Base-by-base conservation (phyloP, 2,888 invertebrate species). In the Rhagophthalmus giganteus region DNA sequence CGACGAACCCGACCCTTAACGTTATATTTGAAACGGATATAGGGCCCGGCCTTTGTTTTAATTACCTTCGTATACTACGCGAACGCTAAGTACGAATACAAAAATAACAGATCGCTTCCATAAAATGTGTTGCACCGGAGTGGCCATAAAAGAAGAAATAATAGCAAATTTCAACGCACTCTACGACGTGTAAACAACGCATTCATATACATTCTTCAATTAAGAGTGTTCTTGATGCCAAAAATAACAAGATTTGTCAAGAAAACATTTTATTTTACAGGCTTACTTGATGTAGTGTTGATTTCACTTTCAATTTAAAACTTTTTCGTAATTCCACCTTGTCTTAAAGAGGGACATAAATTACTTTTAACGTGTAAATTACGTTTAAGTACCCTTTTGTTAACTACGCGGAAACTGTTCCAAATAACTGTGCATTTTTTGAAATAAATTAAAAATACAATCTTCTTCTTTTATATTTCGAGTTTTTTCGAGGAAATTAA, bases 191-290 rank as follows among this genome's bases (percentile, higher is more conserved):
- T 58, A 58, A 55, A 58, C 55, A 58, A 58, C 51, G 44, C 47
- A 54, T 54, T 54, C 55, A 54, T 55, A 50, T 46, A 52, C 54
- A 56, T 55, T 58, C 49, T 58, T 60, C 59, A 58, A 60, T 60
- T 60, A 58, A 49, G 56, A 40, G 48, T 42, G 52, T 37, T 53
- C 39, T 45, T 27, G 37, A 40, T 47, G 57, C 58, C 58, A 60
- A 58, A 58, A 58, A 60, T 60, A 58, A 56, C 56, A 60, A 38
- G 39, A 49, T 56, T 59, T 58, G 59, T 55, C 57, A 47, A 47
- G 48, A 51, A 52, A 59, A 53, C 44, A 51, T 54, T 54, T 54
- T 49, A 57, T 50, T 57, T 48, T 45, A 44, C 44, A 35, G 44
- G 16, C 30, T 14, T 30, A 24, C 27, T 32, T 15, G 33, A 40